A percentile compares a stretch with the other conserved stretches of the same genome.
Evolutionary conservation across 2,797 vertebrate species (phyloP).

Genomic region (Darevskia nairensis): DNA sequence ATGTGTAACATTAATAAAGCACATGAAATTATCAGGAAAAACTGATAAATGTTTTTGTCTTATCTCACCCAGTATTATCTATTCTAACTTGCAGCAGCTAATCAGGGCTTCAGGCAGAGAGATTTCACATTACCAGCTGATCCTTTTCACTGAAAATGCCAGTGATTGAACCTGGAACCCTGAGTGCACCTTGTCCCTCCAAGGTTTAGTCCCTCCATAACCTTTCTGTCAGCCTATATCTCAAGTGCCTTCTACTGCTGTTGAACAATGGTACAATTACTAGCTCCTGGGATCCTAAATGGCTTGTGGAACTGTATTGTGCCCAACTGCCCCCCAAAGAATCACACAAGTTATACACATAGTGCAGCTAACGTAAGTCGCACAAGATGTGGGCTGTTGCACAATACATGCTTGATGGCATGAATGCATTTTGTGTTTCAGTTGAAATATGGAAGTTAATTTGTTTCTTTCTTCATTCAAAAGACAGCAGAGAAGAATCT

Average conservation of each 20-base stretch:
- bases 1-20: background rate
- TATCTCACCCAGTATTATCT: background rate
- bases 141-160: background rate
- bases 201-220: background rate
- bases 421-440: background rate
- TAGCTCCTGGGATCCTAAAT: background rate
- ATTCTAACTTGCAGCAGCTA: background rate
- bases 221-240: background rate
- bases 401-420: background rate
- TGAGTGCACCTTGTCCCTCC: background rate
- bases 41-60: background rate
- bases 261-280: background rate
- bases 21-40: background rate
- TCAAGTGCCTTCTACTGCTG: background rate
- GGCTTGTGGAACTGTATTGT: background rate
- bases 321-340: background rate
- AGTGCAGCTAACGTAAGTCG: background rate
- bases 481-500: conserved; percentile 97
- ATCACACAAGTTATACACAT: background rate
- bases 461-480: conserved; percentile 58
- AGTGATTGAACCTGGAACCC: background rate
- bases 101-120: background rate
- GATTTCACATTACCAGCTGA: background rate
- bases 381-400: background rate
- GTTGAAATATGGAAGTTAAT: conserved; percentile 5